Base-by-base conservation (phyloP, 2,888 invertebrate species). In the Drosophila putrida region DNA sequence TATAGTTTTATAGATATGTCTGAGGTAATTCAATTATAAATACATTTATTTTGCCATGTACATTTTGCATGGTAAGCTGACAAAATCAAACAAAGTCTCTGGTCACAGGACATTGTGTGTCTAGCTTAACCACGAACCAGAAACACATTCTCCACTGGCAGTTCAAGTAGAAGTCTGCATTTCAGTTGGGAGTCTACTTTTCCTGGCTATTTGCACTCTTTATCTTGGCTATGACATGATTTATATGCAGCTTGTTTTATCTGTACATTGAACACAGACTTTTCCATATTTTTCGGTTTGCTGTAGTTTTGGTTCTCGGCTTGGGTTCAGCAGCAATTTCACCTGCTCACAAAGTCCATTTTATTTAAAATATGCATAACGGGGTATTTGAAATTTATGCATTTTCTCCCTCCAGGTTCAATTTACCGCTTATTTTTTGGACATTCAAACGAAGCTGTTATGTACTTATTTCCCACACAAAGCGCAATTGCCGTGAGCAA, bases 201-300 rank as follows among this genome's bases (percentile, higher is more conserved):
- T 39, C 15, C 55, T 54, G 71, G 61, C 59, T 74, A 77, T 85
- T 83, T 81, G 80, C 71, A 72, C 66, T 80, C 82, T 81, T 81
- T 83, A 78, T 84, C 83, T 85, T 69, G 80, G 78, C 73, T 71
- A 69, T 75, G 85, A 78, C 83, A 84, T 83, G 86, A 83, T 83
- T 85, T 80, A 82, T 80, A 71, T 80, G 80, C 75, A 79, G 66
- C 73, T 55, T 72, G 77, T 64, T 72, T 80, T 81, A 83, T 82
- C 87, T 85, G 54, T 41, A 60, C 64, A 55, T 74, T 73, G 80
- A 78, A 73, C 35, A 65, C 57, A 60, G 61, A 61, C 58, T 53
- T 44, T 47, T 57, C 38, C 47, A 47, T 63, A 67, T 62, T 71
- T 75, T 46, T 20, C 20, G 50, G 59, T 55, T 65, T 47, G 51